Base-by-base conservation (phyloP, 1,140 invertebrate genomes). In the Zaprionus inermis region DNA sequence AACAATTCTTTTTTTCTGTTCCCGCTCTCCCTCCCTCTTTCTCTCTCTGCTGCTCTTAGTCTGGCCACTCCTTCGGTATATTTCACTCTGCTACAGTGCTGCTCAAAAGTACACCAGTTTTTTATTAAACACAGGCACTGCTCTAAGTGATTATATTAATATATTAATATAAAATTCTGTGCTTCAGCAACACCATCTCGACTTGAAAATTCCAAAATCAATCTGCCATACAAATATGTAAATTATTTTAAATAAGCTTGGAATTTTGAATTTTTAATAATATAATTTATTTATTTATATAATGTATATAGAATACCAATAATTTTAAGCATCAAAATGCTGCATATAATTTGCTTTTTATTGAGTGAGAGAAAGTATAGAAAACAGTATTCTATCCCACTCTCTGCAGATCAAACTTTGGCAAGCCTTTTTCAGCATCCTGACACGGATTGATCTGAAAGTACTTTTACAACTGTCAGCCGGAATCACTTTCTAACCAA, bases 401-500 rank as follows among this genome's bases (percentile, higher is more conserved):
- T 20, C 44, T 20, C 18, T 49, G 12, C 6, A 49, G 1, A 16
- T 20, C 1, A 12, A 60, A 46, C 24, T 46, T 46, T 46, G 14
- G 20, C 14, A 61, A 61, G 24, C 22, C 3, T 12, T 32, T 61
- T 5, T 18, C 7, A 16, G 12, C 44, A 22, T 11, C 7, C 16
- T 10, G 9, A 38, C 32, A 34, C 6, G 12, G 18, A 14, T 32
- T 36, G 38, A 65, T 52, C 10, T 24, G 55, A 60, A 51, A 59
- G n/a, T 57, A 69, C 66, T 67, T 69, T 22, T 58, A 83, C 68
- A 66, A 68, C 73, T 82, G 81, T 83, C 80, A 79, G 51, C 30
- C 38, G 65, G 22, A 61, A 68, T 69, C 65, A 69, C 30, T 69
- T 18, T 32, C 44, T 16, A 34, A 22, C 28, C 63, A 75, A 79